Evolutionary conservation across 2,888 invertebrate genomes (phyloP), one percentile per base, ranked within the genome.

Genomic region (Steinernema carpocapsae): DNA sequence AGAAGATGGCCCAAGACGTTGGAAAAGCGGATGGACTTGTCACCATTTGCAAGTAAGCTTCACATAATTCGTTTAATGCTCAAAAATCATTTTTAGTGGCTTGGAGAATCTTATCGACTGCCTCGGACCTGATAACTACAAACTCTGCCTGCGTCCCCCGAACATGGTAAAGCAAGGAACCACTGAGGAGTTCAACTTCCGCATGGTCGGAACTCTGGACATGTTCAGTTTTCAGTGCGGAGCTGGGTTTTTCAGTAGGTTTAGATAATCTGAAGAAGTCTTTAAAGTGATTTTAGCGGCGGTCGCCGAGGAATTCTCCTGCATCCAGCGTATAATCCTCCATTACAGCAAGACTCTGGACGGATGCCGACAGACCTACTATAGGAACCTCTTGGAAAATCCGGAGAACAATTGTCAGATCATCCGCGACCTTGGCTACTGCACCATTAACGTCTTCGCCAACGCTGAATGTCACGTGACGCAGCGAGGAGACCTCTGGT

Each of bases 1-100:
- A 17, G 17, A 64, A 64, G 32, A 26, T 22, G 64, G 14, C 64
- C 2, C 3, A 10, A 2, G 32, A 32, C 26, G 10, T 32, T 2
- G 64, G 64, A 32, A 64, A 32, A 4, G 32, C 64, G 3, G 64
- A 64, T 17, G 64, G 32, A 2, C n/a, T 64, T 4, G 64, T 64
- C 17, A 64, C 26, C 32, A 64, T 64, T 64, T 64, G 64, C 64
- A 64, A 64, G 64, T 64, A 32, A 64, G 48, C 48, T 37, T 37
- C 4, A 37, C 3, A 6, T 17, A 4, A 32, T 12, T 7, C 32
- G 32, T 64, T 12, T 37, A n/a, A 32, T n/a, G 14, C 1, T 32
- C 7, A 29, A 32, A n/a, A 64, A 10, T 7, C 4, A 4, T 29
- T 64, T 64, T 64, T 19, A 64, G 64, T 64, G 64, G 64, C 17